Percentiles rank a stretch among this genome's conserved stretches.
Conservation (phyloP, 2,888 invertebrate genomes). For the Dolichopus griseipennis region DNA sequence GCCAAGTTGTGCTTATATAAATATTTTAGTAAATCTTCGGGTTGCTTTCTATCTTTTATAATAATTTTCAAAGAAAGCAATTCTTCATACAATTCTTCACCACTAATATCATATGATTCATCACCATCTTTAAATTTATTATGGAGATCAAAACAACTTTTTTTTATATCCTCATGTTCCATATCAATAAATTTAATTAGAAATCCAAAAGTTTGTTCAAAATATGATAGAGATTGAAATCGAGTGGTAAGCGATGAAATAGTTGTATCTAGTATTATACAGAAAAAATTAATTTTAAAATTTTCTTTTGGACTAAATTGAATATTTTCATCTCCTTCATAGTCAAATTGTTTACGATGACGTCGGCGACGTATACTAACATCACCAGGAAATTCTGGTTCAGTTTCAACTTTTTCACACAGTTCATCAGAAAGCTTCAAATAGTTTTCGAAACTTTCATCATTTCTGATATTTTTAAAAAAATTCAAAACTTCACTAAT, state of each 20-base stretch:
- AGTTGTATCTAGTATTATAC: constrained; percentile 7
- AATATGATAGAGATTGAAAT: constrained; percentile 6
- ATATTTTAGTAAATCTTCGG: constrained; percentile 8
- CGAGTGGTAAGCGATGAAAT: not conserved
- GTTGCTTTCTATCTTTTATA: not conserved
- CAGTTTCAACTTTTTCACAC: constrained; percentile 8
- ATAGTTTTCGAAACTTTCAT: constrained; percentile 8
- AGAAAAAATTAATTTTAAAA: constrained; percentile 8
- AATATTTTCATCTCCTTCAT: constrained; percentile 3
- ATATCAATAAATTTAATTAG: constrained; percentile 4
- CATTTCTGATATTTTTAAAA: constrained; percentile 9
- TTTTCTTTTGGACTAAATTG: constrained; percentile 6
- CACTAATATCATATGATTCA: constrained; percentile 9
- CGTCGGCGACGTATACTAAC: constrained; percentile 5
- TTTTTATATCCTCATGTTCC: constrained; percentile 8
- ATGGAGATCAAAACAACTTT: constrained; percentile 7
- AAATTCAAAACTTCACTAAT: constrained; percentile 7
- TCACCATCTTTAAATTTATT: constrained; percentile 9
- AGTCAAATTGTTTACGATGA: constrained; percentile 8
- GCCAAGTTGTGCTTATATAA: not conserved
- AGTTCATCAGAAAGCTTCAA: constrained; percentile 9
- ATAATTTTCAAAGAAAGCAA: constrained; percentile 1
- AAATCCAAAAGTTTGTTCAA: constrained; percentile 8
- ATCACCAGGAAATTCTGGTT: constrained; percentile 8
- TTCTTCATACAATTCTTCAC: too few relatives aligned